phyloP scores from a whole-genome alignment of 2,888 invertebrate species.

The Protonemura montana region DNA sequence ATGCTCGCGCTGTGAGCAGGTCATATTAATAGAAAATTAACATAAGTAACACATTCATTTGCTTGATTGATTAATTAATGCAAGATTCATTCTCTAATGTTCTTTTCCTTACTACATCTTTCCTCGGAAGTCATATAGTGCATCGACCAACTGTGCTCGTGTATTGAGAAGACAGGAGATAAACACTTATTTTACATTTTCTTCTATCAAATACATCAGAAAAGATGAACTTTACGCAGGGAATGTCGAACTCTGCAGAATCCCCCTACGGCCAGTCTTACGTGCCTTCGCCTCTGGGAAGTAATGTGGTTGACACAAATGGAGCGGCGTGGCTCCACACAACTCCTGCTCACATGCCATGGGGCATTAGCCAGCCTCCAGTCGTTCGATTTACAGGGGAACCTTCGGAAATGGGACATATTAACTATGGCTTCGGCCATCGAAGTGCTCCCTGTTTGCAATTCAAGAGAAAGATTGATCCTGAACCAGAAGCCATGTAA shows the following conservation, averaged over 20 bases:
- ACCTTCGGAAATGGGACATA: not conserved
- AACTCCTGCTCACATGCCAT: constrained; percentile 50
- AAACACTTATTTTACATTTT: no score
- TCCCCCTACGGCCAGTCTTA: constrained; percentile 37
- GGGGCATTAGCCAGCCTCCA: constrained; percentile 49
- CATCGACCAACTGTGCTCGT: no score
- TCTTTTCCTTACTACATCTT: no score
- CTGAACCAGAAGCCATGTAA: constrained; percentile 41
- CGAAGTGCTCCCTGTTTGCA: constrained; percentile 39
- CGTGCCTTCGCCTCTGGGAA: constrained; percentile 16
- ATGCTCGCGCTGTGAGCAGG: not conserved
- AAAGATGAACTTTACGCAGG: constrained; percentile 40
- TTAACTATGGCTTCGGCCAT: not conserved
- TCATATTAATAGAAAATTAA: no score
- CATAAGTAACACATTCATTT: no score
- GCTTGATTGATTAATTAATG: no score
- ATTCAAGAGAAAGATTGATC: constrained; percentile 43
- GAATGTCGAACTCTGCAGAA: constrained; percentile 31
- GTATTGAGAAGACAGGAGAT: no score
- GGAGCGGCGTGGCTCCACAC: constrained; percentile 48
- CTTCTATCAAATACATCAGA: no score
- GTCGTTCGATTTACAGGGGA: constrained; percentile 47
- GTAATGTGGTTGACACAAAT: constrained; percentile 26
- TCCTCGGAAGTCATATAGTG: no score
- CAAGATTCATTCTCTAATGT: no score